Conservation (phyloP, 2,113 vertebrate genomes). For the Micronycteris hirsuta region DNA sequence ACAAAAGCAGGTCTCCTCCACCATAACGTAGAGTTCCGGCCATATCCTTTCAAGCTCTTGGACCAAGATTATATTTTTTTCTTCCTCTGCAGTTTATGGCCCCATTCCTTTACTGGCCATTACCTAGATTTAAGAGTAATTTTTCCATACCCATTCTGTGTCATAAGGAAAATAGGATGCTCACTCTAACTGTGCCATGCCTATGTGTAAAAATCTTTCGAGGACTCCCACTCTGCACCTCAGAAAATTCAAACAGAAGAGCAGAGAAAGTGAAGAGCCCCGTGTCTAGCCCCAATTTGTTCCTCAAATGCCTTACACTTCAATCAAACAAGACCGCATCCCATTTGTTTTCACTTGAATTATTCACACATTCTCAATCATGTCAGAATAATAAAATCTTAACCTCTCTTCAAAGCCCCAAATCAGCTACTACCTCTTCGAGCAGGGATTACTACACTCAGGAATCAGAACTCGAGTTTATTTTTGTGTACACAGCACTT, state of each 20-base stretch:
- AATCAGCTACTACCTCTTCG: background rate
- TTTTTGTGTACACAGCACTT: background rate
- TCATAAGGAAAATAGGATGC: background rate
- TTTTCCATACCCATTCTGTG: background rate
- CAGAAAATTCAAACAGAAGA: background rate
- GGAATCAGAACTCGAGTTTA: background rate
- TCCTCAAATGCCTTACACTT: background rate
- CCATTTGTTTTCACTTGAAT: background rate
- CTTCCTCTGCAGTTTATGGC: background rate
- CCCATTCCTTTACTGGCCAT: background rate
- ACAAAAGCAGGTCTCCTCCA: background rate
- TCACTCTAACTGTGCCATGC: background rate
- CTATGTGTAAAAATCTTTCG: background rate
- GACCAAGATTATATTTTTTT: background rate
- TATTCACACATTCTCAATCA: background rate
- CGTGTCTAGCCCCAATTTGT: background rate
- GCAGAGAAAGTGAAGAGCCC: background rate
- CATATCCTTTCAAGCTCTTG: background rate
- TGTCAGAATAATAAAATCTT: background rate
- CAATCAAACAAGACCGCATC: background rate
- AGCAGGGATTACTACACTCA: background rate
- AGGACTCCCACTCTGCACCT: fast-evolving
- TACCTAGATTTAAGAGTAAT: background rate
- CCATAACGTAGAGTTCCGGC: background rate
- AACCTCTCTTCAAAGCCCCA: background rate